phyloP scores from a whole-genome alignment of 2,888 invertebrate species.

The Harpalus rufipes region DNA sequence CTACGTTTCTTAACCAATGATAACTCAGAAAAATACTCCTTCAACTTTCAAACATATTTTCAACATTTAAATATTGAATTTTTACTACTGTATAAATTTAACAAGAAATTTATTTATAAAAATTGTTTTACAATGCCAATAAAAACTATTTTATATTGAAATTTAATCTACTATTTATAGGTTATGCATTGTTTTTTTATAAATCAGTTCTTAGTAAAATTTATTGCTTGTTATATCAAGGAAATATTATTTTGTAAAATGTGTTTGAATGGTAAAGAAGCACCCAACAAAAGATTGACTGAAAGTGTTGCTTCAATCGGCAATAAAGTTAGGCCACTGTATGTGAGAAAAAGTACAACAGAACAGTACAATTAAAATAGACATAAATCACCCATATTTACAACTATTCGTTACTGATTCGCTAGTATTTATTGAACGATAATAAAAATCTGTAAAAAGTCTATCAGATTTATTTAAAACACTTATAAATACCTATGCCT shows the following conservation, averaged over 20 bases:
- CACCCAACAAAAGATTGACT: slow-evolving; percentile 12
- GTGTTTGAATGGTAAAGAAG: slow-evolving; percentile 20
- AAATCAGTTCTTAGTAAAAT: neutral
- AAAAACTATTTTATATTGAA: neutral
- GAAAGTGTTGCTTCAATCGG: slow-evolving; percentile 44
- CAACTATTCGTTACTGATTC: slow-evolving; percentile 58
- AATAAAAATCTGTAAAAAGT: slow-evolving; percentile 60
- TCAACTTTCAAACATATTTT: slow-evolving; percentile 1
- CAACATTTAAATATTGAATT: neutral
- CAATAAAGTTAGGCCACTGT: slow-evolving; percentile 63
- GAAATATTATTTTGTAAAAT: slow-evolving; percentile 1
- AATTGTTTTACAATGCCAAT: neutral
- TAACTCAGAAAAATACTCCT: slow-evolving; percentile 19
- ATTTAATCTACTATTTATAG: neutral
- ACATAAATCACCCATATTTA: slow-evolving; percentile 51
- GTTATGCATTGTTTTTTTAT: neutral
- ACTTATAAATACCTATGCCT: slow-evolving; percentile 67
- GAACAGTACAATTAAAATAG: slow-evolving; percentile 46
- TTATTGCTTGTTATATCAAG: too few relatives aligned
- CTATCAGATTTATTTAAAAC: slow-evolving; percentile 65
- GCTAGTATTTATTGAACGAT: slow-evolving; percentile 53
- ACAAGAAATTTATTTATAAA: neutral
- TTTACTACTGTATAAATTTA: neutral
- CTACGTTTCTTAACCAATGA: slow-evolving; percentile 52
- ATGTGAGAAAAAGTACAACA: slow-evolving; percentile 50